A percentile compares a stretch with the other conserved stretches of the same genome.
Evolutionary conservation across 1,140 invertebrate species (phyloP).

Genomic region (Rhagoletis pomonella): DNA sequence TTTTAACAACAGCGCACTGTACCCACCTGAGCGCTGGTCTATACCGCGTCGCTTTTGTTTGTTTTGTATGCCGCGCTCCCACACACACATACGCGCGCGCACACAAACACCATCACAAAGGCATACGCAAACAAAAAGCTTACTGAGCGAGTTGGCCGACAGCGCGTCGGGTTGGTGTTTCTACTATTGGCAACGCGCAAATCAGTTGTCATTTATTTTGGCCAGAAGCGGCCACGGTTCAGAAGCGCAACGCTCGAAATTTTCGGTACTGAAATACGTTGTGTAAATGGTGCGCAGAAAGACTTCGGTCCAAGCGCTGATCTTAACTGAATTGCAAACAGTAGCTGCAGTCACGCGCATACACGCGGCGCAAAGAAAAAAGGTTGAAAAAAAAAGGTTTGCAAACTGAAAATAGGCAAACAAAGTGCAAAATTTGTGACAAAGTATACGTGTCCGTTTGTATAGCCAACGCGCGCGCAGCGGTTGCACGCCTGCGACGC

Average conservation of each 20-base stretch:
- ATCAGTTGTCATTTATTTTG: constrained; percentile 51
- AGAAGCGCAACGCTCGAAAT: background rate
- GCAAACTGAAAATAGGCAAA: background rate
- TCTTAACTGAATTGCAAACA: background rate
- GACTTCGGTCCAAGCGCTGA: background rate
- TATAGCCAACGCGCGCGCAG: background rate
- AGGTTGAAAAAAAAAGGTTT: background rate
- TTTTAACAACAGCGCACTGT: no score
- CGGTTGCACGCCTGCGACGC: background rate
- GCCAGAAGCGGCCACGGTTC: constrained; percentile 22
- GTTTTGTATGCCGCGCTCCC: constrained; percentile 25
- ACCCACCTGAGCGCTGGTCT: background rate
- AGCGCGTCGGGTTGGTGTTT: background rate
- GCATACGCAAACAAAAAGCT: background rate
- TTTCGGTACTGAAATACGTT: background rate
- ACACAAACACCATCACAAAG: background rate
- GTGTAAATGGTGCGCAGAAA: no score
- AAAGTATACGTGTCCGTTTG: background rate
- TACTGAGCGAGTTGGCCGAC: background rate
- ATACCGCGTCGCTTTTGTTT: background rate
- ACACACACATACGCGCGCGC: background rate
- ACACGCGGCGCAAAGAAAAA: background rate
- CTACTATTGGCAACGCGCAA: constrained; percentile 43
- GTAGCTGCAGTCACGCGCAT: background rate
- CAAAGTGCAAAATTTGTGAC: background rate